phyloP scores from a whole-genome alignment of 2,888 invertebrate species.

The Apamea monoglypha region DNA sequence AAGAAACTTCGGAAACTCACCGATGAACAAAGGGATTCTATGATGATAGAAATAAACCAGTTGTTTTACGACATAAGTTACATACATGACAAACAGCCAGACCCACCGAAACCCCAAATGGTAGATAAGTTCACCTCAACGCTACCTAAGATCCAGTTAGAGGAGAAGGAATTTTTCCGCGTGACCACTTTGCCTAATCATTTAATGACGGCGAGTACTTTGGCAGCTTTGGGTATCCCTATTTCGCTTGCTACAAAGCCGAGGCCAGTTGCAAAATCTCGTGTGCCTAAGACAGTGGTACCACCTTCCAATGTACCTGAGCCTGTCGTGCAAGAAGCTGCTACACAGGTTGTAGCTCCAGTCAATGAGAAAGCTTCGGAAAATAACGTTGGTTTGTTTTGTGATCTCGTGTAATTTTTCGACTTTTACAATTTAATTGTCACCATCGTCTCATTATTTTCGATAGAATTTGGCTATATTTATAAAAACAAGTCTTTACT shows the following conservation, averaged over 20 bases:
- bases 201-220: background rate
- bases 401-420: constrained; percentile 14
- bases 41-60: constrained; percentile 47
- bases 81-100: background rate
- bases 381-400: background rate
- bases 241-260: background rate
- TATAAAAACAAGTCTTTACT: background rate
- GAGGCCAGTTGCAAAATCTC: background rate
- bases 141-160: background rate
- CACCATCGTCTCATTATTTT: constrained; percentile 1
- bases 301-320: background rate
- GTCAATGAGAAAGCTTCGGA: background rate
- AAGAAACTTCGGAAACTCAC: constrained; percentile 41
- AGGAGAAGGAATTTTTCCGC: constrained; percentile 28
- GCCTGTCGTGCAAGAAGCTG: constrained; percentile 14
- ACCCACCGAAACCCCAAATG: background rate
- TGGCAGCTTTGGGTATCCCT: background rate
- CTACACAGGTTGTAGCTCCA: background rate
- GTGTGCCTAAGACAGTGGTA: background rate
- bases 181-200: background rate
- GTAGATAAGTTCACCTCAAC: constrained; percentile 22
- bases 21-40: constrained; percentile 27
- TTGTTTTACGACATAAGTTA: constrained; percentile 30
- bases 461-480: background rate
- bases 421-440: background rate